Conservation (phyloP, 2,888 invertebrate species). For the Epirrhoe alternata region DNA sequence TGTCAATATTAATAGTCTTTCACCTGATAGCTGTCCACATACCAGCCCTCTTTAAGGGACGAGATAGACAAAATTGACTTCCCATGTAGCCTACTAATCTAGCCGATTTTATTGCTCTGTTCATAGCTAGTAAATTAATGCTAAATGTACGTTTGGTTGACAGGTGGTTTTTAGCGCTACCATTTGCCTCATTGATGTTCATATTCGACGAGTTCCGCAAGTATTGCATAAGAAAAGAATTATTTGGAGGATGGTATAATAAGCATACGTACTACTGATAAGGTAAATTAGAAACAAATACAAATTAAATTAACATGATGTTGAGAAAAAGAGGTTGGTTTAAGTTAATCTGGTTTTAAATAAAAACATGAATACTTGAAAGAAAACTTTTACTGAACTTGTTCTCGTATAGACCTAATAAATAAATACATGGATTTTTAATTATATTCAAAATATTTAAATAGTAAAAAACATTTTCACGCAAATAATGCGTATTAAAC, state of each 20-base stretch:
- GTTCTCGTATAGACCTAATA: slow-evolving; percentile 45
- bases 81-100: too few species aligned
- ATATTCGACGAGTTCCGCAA: slow-evolving; percentile 90
- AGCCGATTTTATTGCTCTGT: background rate
- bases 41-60: too few species aligned
- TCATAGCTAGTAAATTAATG: background rate
- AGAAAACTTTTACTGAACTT: slow-evolving; percentile 47
- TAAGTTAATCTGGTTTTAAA: slow-evolving; percentile 11
- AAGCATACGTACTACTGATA: slow-evolving; percentile 66
- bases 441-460: background rate
- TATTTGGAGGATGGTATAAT: slow-evolving; percentile 73
- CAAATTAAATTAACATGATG: background rate
- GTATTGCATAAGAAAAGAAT: slow-evolving; percentile 84
- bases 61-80: too few species aligned
- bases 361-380: slow-evolving; percentile 32
- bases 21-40: too few species aligned
- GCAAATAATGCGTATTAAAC: slow-evolving; percentile 41
- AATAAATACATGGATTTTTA: slow-evolving; percentile 21
- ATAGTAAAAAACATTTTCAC: slow-evolving; percentile 18
- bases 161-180: slow-evolving; percentile 91
- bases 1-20: too few species aligned
- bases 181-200: slow-evolving; percentile 89
- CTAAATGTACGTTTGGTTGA: slow-evolving; percentile 20
- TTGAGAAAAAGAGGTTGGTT: background rate
- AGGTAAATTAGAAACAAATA: background rate